A percentile compares a stretch with the other conserved stretches of the same genome.
Evolutionary conservation across 2,113 vertebrate species (phyloP).

Genomic region (Genyomyrus donnyi): DNA sequence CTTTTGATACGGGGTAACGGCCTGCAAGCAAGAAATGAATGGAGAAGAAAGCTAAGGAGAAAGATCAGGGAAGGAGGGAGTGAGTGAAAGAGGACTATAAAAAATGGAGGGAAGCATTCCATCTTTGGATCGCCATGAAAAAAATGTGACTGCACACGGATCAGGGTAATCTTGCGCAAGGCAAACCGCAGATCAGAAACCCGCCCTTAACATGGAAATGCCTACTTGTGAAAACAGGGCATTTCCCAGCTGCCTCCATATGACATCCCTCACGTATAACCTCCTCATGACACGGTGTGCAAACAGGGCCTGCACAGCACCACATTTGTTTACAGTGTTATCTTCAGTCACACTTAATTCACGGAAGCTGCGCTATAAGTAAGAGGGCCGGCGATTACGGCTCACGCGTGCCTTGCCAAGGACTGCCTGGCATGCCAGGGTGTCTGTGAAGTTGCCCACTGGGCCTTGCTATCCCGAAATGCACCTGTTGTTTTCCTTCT

Average conservation of each 20-base stretch:
- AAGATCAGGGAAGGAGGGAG: not conserved
- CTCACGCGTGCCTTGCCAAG: not conserved
- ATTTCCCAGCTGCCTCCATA: not conserved
- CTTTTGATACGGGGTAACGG: constrained; percentile 3
- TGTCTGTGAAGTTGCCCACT: not conserved
- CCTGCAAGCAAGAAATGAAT: constrained; percentile 20
- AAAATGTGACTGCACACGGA: not conserved
- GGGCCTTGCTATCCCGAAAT: not conserved
- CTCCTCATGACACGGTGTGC: not conserved
- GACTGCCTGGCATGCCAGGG: not conserved
- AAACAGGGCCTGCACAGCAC: not conserved
- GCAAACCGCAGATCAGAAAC: not conserved
- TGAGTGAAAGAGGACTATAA: not conserved
- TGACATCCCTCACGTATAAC: not conserved
- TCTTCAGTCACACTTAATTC: not conserved
- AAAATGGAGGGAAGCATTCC: not conserved
- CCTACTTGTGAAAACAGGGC: not conserved
- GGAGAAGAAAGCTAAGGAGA: not conserved
- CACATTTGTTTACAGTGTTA: not conserved
- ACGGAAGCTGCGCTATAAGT: not conserved
- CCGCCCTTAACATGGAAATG: not conserved
- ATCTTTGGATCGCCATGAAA: not conserved
- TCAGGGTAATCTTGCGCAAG: not conserved
- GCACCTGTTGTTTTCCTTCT: not conserved
- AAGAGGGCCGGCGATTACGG: not conserved